A percentile compares a stretch with the other conserved stretches of the same genome.
phyloP scores from a whole-genome alignment of 2,113 vertebrate genomes.

The Amphilophus citrinellus region DNA sequence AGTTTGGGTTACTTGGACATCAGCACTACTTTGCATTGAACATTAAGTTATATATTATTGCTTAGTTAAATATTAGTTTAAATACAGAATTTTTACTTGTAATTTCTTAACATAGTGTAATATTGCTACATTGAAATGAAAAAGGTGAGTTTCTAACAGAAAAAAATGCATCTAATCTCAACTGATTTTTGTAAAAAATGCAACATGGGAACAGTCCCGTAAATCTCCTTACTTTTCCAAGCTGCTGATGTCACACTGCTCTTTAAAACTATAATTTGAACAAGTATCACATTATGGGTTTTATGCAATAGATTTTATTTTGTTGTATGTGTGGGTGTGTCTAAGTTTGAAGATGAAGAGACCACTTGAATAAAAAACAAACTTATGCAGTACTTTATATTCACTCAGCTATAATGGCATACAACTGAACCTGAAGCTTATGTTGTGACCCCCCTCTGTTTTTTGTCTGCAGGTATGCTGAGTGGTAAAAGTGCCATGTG shows the following conservation, averaged over 20 bases:
- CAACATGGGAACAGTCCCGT: background rate
- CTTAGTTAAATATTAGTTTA: background rate
- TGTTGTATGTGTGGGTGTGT: background rate
- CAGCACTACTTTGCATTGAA: background rate
- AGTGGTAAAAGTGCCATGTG: slow-evolving; percentile 17
- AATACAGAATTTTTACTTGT: background rate
- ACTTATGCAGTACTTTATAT: background rate
- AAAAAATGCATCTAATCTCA: background rate
- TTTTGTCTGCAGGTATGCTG: slow-evolving; percentile 78
- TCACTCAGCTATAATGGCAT: background rate
- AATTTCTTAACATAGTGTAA: accelerated
- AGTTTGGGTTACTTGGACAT: background rate
- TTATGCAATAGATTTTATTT: background rate
- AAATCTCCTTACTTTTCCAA: background rate
- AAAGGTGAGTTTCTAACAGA: background rate
- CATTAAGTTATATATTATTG: background rate
- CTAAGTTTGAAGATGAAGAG: background rate
- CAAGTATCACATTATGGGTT: background rate
- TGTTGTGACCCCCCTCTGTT: background rate
- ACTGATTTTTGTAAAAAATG: background rate
- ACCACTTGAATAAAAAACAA: background rate
- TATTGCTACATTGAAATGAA: background rate
- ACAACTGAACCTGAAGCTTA: too few relatives aligned
- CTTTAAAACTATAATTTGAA: background rate
- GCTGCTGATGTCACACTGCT: background rate